Evolutionary conservation across 2,113 vertebrate species (phyloP).

Genomic region (Platichthys stellatus): DNA sequence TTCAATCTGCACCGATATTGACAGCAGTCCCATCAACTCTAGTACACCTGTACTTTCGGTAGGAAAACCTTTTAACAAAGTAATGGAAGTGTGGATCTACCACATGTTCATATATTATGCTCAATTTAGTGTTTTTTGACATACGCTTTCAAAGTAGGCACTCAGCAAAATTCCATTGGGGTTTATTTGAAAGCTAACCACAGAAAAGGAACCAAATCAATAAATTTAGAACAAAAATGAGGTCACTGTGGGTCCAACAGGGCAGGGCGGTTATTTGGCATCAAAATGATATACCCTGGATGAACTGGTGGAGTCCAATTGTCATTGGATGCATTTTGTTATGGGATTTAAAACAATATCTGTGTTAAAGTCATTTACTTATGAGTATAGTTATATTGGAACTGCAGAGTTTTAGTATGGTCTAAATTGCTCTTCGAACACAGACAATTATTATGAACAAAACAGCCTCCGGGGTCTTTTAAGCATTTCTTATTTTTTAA

Average conservation of each 20-base stretch:
- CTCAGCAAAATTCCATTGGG: slow-evolving; percentile 17
- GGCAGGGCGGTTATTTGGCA: slow-evolving; percentile 16
- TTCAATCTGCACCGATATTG: slow-evolving; percentile 8
- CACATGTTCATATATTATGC: slow-evolving; percentile 24
- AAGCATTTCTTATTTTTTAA: slow-evolving; percentile 13
- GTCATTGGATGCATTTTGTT: slow-evolving; percentile 22
- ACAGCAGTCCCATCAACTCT: slow-evolving; percentile 9
- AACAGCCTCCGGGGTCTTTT: slow-evolving; percentile 3
- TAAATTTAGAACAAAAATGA: slow-evolving; percentile 34
- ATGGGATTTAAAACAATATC: slow-evolving; percentile 25
- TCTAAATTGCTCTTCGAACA: slow-evolving; percentile 15
- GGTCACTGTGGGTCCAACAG: slow-evolving; percentile 18
- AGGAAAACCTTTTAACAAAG: slow-evolving; percentile 26
- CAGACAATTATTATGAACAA: slow-evolving; percentile 13
- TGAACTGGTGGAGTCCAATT: slow-evolving; percentile 26
- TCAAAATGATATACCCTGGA: not conserved
- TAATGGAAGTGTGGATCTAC: slow-evolving; percentile 14
- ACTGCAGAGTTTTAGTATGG: not conserved
- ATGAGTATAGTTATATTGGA: slow-evolving; percentile 4
- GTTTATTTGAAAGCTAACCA: slow-evolving; percentile 36
- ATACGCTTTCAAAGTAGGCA: slow-evolving; percentile 26
- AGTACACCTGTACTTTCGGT: not conserved
- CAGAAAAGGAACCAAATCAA: slow-evolving; percentile 25
- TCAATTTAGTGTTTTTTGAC: slow-evolving; percentile 30
- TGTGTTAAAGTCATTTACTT: slow-evolving; percentile 18